phyloP scores from a whole-genome alignment of 2,113 vertebrate genomes.

The Sceloporus undulatus region DNA sequence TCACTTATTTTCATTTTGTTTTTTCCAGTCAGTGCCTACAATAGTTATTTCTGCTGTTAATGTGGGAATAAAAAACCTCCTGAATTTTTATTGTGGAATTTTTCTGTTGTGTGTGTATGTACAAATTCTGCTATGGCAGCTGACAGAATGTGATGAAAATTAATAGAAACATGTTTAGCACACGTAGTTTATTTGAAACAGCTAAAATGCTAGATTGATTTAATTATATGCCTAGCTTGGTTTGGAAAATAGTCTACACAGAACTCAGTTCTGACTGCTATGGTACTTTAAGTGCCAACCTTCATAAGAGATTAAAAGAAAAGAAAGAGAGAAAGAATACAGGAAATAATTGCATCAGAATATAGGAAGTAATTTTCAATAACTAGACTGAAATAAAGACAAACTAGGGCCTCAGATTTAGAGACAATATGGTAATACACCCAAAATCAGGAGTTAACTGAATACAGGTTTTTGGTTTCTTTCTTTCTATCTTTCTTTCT shows the following conservation, averaged over 20 bases:
- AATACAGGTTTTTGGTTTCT: conserved; percentile 34
- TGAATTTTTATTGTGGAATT: too few relatives aligned
- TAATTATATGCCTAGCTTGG: conserved; percentile 52
- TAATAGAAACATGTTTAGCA: conserved; percentile 55
- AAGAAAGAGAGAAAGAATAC: neutral
- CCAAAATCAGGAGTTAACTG: conserved; percentile 56
- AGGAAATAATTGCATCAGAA: conserved; percentile 51
- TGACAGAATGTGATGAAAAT: conserved; percentile 56
- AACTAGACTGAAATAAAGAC: conserved; percentile 49
- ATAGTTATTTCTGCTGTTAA: too few relatives aligned
- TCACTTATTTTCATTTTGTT: neutral
- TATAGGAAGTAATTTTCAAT: conserved; percentile 50
- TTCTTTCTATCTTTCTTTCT: too few relatives aligned
- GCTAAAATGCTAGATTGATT: conserved; percentile 54
- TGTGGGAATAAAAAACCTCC: too few relatives aligned
- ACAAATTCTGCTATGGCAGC: conserved; percentile 52
- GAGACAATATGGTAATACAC: neutral
- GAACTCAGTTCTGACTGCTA: conserved; percentile 41
- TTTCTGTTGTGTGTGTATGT: neutral
- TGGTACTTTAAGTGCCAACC: conserved; percentile 24
- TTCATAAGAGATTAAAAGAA: neutral
- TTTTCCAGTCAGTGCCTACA: too few relatives aligned
- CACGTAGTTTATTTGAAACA: conserved; percentile 55
- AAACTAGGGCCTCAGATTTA: conserved; percentile 53
- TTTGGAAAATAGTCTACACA: conserved; percentile 33